Evolutionary conservation across 2,888 invertebrate genomes (phyloP).

Genomic region (Palloptera scutellata): DNA sequence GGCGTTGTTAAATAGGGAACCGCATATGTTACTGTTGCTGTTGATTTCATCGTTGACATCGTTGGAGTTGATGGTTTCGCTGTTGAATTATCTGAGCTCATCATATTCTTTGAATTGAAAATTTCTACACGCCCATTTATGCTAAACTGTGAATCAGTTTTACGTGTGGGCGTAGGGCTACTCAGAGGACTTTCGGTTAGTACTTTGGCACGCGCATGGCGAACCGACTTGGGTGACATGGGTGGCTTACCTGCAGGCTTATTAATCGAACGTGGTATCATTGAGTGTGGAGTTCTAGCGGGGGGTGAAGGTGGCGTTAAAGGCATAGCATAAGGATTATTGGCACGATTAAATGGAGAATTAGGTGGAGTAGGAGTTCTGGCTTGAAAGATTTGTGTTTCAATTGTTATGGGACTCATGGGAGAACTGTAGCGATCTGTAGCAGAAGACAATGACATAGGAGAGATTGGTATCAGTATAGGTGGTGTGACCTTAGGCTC

Average conservation of each 20-base stretch:
- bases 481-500: too few relatives aligned
- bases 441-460: too few relatives aligned
- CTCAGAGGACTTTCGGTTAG: slow-evolving; percentile 33
- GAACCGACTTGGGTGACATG: slow-evolving; percentile 37
- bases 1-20: slow-evolving; percentile 20
- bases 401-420: too few relatives aligned
- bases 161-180: slow-evolving; percentile 37
- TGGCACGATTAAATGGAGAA: slow-evolving; percentile 7
- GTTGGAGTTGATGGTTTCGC: slow-evolving; percentile 50
- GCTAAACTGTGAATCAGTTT: slow-evolving; percentile 50
- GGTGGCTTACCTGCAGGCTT: slow-evolving; percentile 49
- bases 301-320: slow-evolving; percentile 7
- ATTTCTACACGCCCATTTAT: slow-evolving; percentile 60
- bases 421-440: too few relatives aligned
- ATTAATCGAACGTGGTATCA: slow-evolving; percentile 51
- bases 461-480: too few relatives aligned
- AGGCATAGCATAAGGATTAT: slow-evolving; percentile 17
- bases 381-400: slow-evolving; percentile 44
- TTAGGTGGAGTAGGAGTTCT: slow-evolving; percentile 15
- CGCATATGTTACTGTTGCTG: slow-evolving; percentile 23
- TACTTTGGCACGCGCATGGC: slow-evolving; percentile 39
- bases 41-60: slow-evolving; percentile 39
- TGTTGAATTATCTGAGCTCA: slow-evolving; percentile 21
- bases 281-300: slow-evolving; percentile 35
- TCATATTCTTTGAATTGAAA: slow-evolving; percentile 57